phyloP scores from a whole-genome alignment of 2,113 vertebrate species.

The Neogobius melanostomus region DNA sequence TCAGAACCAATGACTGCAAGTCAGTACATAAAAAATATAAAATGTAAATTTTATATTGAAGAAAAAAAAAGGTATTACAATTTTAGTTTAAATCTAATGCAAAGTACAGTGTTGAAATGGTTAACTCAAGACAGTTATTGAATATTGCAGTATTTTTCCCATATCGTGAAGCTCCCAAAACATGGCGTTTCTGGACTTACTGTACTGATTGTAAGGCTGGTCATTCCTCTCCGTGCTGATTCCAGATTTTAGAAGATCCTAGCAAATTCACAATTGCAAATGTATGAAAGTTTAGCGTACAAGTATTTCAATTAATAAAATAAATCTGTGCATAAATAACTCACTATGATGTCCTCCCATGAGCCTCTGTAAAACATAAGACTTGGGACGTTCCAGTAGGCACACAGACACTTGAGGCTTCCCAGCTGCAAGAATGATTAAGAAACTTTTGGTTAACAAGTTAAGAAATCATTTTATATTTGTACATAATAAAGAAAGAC shows the following conservation, averaged over 20 bases:
- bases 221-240: constrained; percentile 78
- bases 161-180: background rate
- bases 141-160: too few relatives aligned
- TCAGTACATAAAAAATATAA: too few relatives aligned
- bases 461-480: background rate
- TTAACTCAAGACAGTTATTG: too few relatives aligned
- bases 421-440: constrained; percentile 77
- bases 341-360: constrained; percentile 88
- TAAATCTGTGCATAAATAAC: background rate
- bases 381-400: constrained; percentile 91
- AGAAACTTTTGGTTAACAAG: background rate
- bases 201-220: constrained; percentile 81
- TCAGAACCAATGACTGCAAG: too few relatives aligned
- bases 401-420: constrained; percentile 87
- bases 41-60: too few relatives aligned
- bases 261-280: background rate
- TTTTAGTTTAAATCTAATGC: too few relatives aligned
- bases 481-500: constrained; percentile 56
- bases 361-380: constrained; percentile 80
- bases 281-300: too few relatives aligned
- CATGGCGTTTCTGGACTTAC: constrained; percentile 65
- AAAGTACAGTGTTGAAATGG: too few relatives aligned
- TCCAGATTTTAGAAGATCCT: constrained; percentile 84
- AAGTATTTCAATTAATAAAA: background rate
- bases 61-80: too few relatives aligned